A percentile compares a stretch with the other conserved stretches of the same genome.
phyloP scores from a whole-genome alignment of 2,888 invertebrate species.

The Pachymerium ferrugineum region DNA sequence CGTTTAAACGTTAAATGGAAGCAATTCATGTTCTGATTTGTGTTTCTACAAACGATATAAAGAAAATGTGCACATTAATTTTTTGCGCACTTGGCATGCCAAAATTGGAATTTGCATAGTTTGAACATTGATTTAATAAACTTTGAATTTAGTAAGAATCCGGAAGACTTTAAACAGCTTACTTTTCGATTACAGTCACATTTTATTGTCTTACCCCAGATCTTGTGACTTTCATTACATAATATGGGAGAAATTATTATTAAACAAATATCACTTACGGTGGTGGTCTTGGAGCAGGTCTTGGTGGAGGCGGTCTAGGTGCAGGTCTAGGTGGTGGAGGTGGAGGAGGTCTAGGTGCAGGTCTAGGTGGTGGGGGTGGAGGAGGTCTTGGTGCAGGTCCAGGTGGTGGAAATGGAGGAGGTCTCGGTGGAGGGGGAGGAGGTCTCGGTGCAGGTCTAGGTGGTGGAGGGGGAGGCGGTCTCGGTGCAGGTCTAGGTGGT shows the following conservation, averaged over 20 bases:
- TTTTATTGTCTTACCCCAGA: not conserved
- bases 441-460: not conserved
- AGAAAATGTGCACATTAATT: no score
- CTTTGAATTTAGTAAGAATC: no score
- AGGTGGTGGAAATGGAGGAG: not conserved
- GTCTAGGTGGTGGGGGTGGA: not conserved
- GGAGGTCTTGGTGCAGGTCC: not conserved
- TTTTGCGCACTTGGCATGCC: no score
- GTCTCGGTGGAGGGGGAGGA: not conserved
- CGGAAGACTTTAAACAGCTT: no score
- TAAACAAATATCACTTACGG: no score
- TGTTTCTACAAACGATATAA: no score
- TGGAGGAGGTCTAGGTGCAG: not conserved
- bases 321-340: constrained; percentile 3
- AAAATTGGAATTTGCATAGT: no score
- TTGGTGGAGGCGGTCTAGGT: not conserved
- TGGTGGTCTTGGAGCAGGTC: not conserved
- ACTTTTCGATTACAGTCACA: no score
- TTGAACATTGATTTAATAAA: no score
- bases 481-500: not conserved
- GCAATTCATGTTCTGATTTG: no score
- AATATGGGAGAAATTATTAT: no score
- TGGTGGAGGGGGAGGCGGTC: constrained; percentile 9
- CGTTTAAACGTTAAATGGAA: no score
- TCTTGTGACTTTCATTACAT: not conserved